Evolutionary conservation across 2,113 vertebrate genomes (phyloP).

Genomic region (Chroicocephalus ridibundus): DNA sequence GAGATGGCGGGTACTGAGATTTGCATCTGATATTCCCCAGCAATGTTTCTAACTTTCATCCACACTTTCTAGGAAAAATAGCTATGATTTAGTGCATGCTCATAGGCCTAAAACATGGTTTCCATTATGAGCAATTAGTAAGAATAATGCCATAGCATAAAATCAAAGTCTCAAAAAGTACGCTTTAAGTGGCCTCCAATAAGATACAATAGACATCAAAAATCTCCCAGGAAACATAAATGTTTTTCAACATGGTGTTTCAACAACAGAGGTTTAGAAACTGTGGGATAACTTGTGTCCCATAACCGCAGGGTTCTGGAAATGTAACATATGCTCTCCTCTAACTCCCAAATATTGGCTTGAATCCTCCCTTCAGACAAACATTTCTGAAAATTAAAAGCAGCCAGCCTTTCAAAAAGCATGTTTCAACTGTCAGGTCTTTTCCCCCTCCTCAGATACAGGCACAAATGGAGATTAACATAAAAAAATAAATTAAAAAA

Average conservation of each 20-base stretch:
- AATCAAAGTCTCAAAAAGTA: conserved; percentile 18
- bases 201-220: conserved; percentile 29
- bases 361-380: not conserved
- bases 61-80: not conserved
- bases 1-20: not conserved
- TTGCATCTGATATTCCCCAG: not conserved
- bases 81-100: not conserved
- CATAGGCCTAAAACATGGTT: not conserved
- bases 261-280: not conserved
- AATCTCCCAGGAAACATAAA: not conserved
- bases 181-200: not conserved
- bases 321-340: not conserved
- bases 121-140: conserved; percentile 33
- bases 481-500: not conserved
- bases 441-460: not conserved
- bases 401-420: not conserved
- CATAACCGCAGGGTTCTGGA: not conserved
- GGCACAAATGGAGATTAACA: not conserved
- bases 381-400: conserved; percentile 11
- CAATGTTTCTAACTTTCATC: not conserved
- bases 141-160: conserved; percentile 23
- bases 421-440: not conserved
- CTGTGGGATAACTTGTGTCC: not conserved
- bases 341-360: not conserved
- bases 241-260: not conserved